phyloP scores from a whole-genome alignment of 2,797 vertebrate species.

The Mionectes olivaceus region DNA sequence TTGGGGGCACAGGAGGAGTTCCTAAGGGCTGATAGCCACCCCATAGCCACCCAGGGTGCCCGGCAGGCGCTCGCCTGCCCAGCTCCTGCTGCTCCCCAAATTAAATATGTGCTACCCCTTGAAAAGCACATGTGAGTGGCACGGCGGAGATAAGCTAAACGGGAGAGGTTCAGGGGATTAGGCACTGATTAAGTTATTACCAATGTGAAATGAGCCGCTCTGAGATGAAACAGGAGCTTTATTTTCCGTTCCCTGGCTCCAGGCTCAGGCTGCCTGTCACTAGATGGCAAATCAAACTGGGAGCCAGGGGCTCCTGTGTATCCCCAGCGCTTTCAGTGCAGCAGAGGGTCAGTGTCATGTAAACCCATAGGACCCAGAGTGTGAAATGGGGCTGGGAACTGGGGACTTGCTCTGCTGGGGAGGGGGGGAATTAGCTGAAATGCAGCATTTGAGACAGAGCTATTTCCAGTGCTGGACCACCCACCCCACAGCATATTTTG shows the following conservation, averaged over 20 bases:
- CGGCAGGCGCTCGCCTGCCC: fast-evolving
- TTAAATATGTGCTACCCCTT: not conserved
- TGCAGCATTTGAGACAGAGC: not conserved
- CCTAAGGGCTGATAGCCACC: fast-evolving
- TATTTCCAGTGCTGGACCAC: not conserved
- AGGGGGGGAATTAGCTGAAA: not conserved
- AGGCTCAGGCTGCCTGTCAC: not conserved
- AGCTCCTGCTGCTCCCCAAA: conserved; percentile 42
- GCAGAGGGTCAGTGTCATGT: not conserved
- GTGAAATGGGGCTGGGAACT: not conserved
- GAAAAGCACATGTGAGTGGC: not conserved
- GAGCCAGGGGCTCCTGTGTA: not conserved
- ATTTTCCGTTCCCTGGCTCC: conserved; percentile 5
- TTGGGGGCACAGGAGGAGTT: not conserved
- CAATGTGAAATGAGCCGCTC: not conserved
- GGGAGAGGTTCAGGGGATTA: conserved; percentile 51
- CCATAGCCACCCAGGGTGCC: not conserved
- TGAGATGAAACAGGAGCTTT: conserved; percentile 54
- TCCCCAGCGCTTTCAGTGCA: not conserved
- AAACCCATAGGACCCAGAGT: not conserved
- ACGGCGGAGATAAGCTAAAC: not conserved
- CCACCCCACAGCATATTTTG: not conserved
- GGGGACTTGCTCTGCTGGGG: not conserved
- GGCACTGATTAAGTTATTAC: conserved; percentile 57
- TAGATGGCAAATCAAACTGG: not conserved